Evolutionary conservation across 1,140 invertebrate genomes (phyloP).

Genomic region (Drosophila orosa): DNA sequence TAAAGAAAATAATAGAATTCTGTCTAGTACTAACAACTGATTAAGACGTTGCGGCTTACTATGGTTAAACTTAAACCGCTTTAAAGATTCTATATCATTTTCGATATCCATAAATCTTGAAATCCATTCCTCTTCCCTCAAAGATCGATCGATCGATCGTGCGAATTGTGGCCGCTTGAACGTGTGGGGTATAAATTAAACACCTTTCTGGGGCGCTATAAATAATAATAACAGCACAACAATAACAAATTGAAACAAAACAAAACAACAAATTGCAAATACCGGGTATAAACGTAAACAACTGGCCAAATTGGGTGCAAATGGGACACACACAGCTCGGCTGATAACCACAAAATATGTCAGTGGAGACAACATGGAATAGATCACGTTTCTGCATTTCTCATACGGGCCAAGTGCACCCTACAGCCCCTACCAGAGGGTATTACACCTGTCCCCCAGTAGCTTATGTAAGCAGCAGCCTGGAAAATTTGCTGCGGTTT

Average conservation of each 20-base stretch:
- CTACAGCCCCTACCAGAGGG: not conserved
- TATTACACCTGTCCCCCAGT: not conserved
- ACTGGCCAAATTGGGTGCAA: slow-evolving; percentile 43
- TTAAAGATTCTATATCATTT: not conserved
- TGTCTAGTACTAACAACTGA: not conserved
- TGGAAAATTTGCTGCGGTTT: slow-evolving; percentile 7
- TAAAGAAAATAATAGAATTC: not conserved
- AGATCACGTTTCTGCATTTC: slow-evolving; percentile 82
- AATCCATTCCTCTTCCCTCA: too few species aligned
- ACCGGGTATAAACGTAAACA: slow-evolving; percentile 56
- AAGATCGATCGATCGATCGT: slow-evolving; percentile 13
- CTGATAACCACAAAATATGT: slow-evolving; percentile 71
- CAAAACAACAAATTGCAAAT: slow-evolving; percentile 48
- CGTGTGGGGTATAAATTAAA: slow-evolving; percentile 39
- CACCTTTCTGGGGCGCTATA: slow-evolving; percentile 48
- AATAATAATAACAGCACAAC: slow-evolving; percentile 44
- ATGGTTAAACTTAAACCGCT: not conserved
- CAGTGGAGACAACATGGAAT: slow-evolving; percentile 63
- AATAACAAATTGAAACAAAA: slow-evolving; percentile 32
- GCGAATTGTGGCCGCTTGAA: slow-evolving; percentile 17
- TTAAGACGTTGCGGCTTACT: not conserved
- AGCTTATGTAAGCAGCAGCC: slow-evolving; percentile 6
- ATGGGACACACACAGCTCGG: slow-evolving; percentile 49
- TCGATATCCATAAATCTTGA: slow-evolving; percentile 6
- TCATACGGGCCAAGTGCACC: slow-evolving; percentile 22